Conservation (phyloP, 1,140 invertebrate species). For the Eciton burchellii region DNA sequence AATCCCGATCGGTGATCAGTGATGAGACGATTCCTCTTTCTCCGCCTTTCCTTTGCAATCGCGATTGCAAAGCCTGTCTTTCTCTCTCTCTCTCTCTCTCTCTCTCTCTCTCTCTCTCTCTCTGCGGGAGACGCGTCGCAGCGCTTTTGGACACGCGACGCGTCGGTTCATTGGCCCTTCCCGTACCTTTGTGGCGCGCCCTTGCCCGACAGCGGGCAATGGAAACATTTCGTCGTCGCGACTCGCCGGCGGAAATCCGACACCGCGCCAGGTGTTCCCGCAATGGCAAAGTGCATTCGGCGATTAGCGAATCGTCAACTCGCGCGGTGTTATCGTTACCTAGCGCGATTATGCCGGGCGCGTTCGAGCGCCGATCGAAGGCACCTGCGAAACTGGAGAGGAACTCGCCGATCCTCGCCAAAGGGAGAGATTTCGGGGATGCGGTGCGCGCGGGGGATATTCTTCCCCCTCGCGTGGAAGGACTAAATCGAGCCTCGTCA, state of each 20-base stretch:
- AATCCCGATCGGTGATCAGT: no score
- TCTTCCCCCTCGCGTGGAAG: slow-evolving; percentile 1
- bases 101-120: no score
- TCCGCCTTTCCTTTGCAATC: no score
- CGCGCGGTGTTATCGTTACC: slow-evolving; percentile 32
- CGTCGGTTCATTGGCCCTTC: slow-evolving; percentile 57
- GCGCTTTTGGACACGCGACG: slow-evolving; percentile 46
- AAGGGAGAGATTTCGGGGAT: neutral
- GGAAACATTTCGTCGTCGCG: slow-evolving; percentile 74
- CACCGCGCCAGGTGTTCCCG: slow-evolving; percentile 74
- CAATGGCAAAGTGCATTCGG: slow-evolving; percentile 56
- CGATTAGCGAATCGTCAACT: slow-evolving; percentile 64
- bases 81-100: no score
- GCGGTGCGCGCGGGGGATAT: slow-evolving; percentile 15
- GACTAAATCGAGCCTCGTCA: slow-evolving; percentile 30
- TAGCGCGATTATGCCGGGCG: neutral
- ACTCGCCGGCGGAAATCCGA: slow-evolving; percentile 69
- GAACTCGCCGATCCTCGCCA: neutral
- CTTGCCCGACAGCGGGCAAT: slow-evolving; percentile 62
- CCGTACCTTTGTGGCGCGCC: slow-evolving; percentile 36
- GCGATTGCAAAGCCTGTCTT: no score
- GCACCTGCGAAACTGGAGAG: neutral
- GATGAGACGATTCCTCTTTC: no score
- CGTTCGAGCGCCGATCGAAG: neutral
- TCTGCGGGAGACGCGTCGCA: no score